These are phyloP conservation scores for Pteronotus mesoamericanus DNA, from an alignment of 2,797 vertebrate species.

Conservation along the genomic window DNA sequence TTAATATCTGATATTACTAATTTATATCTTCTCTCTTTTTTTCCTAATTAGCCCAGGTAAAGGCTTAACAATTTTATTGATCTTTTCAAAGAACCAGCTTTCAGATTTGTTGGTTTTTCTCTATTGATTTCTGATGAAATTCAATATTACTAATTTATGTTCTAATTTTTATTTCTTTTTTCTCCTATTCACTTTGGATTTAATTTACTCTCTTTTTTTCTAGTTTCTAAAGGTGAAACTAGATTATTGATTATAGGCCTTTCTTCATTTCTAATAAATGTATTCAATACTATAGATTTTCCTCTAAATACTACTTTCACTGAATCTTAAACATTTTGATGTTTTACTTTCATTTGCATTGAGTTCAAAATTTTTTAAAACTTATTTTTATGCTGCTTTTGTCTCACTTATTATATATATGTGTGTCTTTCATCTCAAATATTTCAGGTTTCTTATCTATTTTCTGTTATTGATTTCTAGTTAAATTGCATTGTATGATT, in stretches of 20 bases:
- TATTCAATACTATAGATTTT: neutral
- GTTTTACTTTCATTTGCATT: neutral
- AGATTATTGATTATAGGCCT: neutral
- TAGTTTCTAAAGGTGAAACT: neutral
- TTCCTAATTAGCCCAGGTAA: neutral
- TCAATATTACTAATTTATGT: neutral
- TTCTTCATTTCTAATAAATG: neutral
- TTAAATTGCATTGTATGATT: neutral
- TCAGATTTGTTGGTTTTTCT: neutral
- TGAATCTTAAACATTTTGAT: neutral
- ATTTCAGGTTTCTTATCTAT: neutral
- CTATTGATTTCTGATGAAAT: neutral
- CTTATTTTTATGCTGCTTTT: neutral
- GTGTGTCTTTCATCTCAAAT: neutral
- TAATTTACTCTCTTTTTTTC: neutral
- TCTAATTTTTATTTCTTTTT: neutral
- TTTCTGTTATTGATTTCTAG: neutral
- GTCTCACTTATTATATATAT: neutral
- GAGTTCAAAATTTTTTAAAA: neutral
- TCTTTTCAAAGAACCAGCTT: neutral
- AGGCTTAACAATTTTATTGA: neutral
- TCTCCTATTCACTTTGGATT: neutral
- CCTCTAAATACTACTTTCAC: neutral
- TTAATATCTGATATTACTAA: neutral
- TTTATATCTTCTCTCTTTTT: neutral